Base-by-base conservation (phyloP, 1,140 invertebrate species). In the Diorhabda sublineata region DNA sequence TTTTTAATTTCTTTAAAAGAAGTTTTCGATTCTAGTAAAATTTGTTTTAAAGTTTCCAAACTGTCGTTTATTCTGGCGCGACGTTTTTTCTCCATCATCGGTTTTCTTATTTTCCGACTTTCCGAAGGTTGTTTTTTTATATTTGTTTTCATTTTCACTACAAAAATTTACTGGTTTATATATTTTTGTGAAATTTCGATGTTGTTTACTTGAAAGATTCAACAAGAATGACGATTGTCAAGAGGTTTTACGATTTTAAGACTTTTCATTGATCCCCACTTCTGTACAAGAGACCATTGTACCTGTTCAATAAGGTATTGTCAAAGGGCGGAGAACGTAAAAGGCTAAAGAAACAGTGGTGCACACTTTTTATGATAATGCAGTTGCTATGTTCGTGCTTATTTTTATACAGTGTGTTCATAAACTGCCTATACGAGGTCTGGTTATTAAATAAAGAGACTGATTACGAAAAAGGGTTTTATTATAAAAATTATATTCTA, bases 21-120 rank as follows among this genome's bases (percentile, higher is more conserved):
- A 5, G 77, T 76, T 71, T 83, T 83, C 2, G 84, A 83, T 70
- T 88, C 84, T n/a, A 87, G 71, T 7, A 89, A 79, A 42, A 89
- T 83, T 63, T 81, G 80, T 77, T 90, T 90, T 11, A 91, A 78
- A 69, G 87, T 83, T 57, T 87, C 83, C 9, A 91, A 78, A 69
- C 87, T 87, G 56, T 86, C 83, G 78, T 91, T 91, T 57, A 91
- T 91, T 72, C 89, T 78, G 0, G 87, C 89, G 44, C 89, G 77
- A 52, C 89, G 75, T 72, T 85, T 83, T 77, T 90, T 91, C 77
- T 91, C 89, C 87, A 91, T 89, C 71, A 90, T 76, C 3, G 89
- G 89, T 78, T 91, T 91, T 56, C 88, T 84, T 47, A 87, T 87
- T 70, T 71, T 74, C 44, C 73, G 47, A 44, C 43, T 70, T 67